Evolutionary conservation across 2,113 vertebrate genomes (phyloP).

Genomic region (Gobio gobio): DNA sequence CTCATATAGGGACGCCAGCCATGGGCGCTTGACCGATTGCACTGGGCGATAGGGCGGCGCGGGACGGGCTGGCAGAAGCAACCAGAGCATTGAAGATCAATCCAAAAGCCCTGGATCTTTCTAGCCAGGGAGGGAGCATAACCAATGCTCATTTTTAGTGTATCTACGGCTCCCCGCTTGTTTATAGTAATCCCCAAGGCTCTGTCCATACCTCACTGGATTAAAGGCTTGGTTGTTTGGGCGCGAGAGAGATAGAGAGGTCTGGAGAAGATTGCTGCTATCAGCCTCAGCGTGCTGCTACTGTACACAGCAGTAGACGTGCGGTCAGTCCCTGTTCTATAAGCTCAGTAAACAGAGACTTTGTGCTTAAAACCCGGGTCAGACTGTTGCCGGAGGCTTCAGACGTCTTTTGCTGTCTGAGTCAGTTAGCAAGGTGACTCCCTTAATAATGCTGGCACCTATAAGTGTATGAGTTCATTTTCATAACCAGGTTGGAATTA

Average conservation of each 20-base stretch:
- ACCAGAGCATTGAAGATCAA: slow-evolving; percentile 24
- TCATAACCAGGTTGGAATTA: slow-evolving; percentile 2
- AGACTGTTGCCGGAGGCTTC: neutral
- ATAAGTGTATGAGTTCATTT: neutral
- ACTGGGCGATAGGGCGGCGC: neutral
- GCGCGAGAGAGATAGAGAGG: slow-evolving; percentile 17
- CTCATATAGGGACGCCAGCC: slow-evolving; percentile 8
- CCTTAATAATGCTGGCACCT: neutral
- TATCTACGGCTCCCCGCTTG: slow-evolving; percentile 8
- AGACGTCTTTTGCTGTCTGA: slow-evolving; percentile 21
- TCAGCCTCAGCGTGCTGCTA: neutral
- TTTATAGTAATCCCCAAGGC: slow-evolving; percentile 38
- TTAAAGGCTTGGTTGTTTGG: slow-evolving; percentile 3
- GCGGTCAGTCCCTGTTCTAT: slow-evolving; percentile 15
- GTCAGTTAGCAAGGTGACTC: neutral
- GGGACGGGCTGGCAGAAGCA: slow-evolving; percentile 3
- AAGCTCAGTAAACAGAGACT: slow-evolving; percentile 6
- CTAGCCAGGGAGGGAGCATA: neutral
- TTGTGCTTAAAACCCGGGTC: neutral
- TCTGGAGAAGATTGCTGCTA: slow-evolving; percentile 26
- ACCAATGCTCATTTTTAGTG: slow-evolving; percentile 6
- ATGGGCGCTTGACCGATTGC: slow-evolving; percentile 10
- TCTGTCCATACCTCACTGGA: slow-evolving; percentile 40
- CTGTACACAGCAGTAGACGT: neutral
- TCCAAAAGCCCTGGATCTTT: slow-evolving; percentile 6